Evolutionary conservation across 2,113 vertebrate genomes (phyloP).

Genomic region (Phyllostomus hastatus): DNA sequence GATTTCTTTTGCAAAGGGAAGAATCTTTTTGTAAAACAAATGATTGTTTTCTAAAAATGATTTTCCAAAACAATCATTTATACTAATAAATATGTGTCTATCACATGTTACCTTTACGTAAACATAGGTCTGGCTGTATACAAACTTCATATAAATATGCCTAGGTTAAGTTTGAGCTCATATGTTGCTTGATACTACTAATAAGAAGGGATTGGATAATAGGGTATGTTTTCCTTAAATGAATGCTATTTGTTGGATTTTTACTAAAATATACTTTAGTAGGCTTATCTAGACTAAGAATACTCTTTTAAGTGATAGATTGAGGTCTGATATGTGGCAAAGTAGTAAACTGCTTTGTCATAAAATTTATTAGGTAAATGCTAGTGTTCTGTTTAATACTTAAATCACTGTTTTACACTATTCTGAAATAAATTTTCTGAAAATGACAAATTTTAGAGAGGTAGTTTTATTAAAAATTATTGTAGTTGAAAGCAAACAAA

Average conservation of each 20-base stretch:
- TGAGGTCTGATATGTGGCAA: background rate
- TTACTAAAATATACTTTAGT: background rate
- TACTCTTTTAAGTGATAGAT: background rate
- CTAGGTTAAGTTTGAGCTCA: constrained; percentile 5
- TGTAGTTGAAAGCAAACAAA: background rate
- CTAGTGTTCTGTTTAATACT: background rate
- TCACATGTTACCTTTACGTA: background rate
- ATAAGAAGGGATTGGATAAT: background rate
- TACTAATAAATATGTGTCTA: background rate
- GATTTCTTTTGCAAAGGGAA: constrained; percentile 19
- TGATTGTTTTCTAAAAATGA: constrained; percentile 4
- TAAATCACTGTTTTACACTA: background rate
- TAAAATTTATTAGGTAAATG: constrained; percentile 6
- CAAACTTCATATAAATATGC: background rate
- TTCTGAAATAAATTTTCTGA: constrained; percentile 11
- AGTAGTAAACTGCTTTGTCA: background rate
- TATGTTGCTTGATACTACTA: background rate
- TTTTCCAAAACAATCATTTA: constrained; percentile 2
- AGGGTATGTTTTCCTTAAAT: background rate
- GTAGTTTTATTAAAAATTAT: constrained; percentile 2
- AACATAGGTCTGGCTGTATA: background rate
- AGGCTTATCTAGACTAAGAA: background rate
- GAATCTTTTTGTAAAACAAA: constrained; percentile 13
- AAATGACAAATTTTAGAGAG: constrained; percentile 5
- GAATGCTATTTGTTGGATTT: background rate